Base-by-base conservation (phyloP, 2,888 invertebrate genomes). In the Mystacides longicornis region DNA sequence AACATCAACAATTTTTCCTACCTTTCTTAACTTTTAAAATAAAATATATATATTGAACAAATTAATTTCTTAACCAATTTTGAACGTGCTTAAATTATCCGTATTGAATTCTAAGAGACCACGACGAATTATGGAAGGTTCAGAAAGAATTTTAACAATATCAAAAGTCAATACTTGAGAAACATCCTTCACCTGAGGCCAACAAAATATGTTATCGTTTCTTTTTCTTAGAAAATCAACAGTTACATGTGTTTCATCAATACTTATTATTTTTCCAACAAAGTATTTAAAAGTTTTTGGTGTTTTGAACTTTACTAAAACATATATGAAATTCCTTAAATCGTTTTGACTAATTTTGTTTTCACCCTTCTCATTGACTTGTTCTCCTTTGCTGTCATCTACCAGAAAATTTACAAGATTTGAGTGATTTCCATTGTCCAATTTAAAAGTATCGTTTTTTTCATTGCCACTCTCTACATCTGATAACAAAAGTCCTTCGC, bases 101-200 rank as follows among this genome's bases (percentile, higher is more conserved):
- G 27, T 27, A 7, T 27, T 27, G 27, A 43, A 43, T 43, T 43
- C 18, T 18, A 43, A 43, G 14, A 43, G 18, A 43, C 43, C 43
- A 43, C 43, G 43, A 11, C 43, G 43, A 43, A 43, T 43, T 11
- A 16, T 43, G 14, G 43, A 16, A 16, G 43, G 43, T 43, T 43
- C 18, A 11, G 18, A 43, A 43, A 43, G 27, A 27, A 43, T 43
- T 18, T 43, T 43, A 16, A 43, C 43, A 18, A 43, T 43, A 16
- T 43, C 43, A 18, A 16, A 18, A 16, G 18, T 43, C 4, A 43
- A 43, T 16, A 43, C 18, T 16, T 11, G 14, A 43, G 43, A 43
- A 11, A 16, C 43, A 18, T 43, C 43, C 43, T 43, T 43, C 18
- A 43, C 43, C 43, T 43, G 43, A 43, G 43, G 43, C 43, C 43